A percentile compares a stretch with the other conserved stretches of the same genome.
phyloP scores from a whole-genome alignment of 2,113 vertebrate genomes.

The Oriolus oriolus region DNA sequence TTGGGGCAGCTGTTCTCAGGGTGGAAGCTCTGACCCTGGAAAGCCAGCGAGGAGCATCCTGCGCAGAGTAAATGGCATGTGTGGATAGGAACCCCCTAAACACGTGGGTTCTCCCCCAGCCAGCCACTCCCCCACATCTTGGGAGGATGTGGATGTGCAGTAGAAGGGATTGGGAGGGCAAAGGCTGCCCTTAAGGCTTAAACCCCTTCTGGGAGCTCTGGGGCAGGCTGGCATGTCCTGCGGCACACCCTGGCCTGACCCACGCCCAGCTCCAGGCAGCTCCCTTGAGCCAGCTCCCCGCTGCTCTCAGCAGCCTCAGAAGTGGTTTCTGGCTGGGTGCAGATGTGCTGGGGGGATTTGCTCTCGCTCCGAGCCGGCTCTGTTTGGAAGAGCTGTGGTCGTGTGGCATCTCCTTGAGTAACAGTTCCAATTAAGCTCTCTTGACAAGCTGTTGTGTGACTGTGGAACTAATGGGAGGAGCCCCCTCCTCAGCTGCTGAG shows the following conservation, averaged over 20 bases:
- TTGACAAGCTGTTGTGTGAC: slow-evolving; percentile 62
- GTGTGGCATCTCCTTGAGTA: slow-evolving; percentile 58
- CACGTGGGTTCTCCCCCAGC: background rate
- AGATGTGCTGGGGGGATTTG: slow-evolving; percentile 41
- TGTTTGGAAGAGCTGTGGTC: slow-evolving; percentile 58
- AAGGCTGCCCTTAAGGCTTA: background rate
- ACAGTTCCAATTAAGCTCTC: slow-evolving; percentile 49
- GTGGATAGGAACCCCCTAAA: background rate
- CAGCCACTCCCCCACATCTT: background rate
- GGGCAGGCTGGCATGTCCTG: background rate
- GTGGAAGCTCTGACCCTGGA: background rate
- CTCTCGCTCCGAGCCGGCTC: background rate
- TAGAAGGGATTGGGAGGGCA: background rate
- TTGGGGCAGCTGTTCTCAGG: background rate
- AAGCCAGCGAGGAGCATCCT: background rate
- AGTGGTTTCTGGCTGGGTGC: slow-evolving; percentile 59
- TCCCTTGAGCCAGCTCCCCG: slow-evolving; percentile 25
- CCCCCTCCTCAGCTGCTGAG: slow-evolving; percentile 45
- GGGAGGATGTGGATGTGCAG: background rate
- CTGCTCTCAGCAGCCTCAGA: slow-evolving; percentile 48
- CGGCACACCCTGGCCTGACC: background rate
- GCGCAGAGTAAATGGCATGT: fast-evolving
- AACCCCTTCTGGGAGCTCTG: background rate
- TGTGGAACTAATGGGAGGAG: slow-evolving; percentile 41
- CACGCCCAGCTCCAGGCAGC: background rate